These are phyloP conservation scores for Daubentonia madagascariensis DNA, from an alignment of 2,113 vertebrate species.

Conservation along the genomic window DNA sequence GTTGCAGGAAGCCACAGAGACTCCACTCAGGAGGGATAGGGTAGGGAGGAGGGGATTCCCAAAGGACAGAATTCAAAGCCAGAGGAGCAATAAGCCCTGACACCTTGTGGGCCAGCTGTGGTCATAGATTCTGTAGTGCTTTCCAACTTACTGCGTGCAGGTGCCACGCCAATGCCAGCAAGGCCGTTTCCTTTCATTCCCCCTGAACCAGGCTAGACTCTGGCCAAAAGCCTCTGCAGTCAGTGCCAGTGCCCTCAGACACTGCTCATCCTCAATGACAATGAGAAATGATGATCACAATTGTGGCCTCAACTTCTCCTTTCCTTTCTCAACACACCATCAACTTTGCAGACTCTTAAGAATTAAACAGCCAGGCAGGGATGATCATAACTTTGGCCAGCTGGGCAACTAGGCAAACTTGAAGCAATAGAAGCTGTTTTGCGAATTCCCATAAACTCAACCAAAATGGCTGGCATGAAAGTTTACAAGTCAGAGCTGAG, in stretches of 20 bases:
- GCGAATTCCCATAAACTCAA: not conserved
- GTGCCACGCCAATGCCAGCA: not conserved
- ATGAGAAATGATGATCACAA: accelerated
- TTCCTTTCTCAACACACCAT: not conserved
- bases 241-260: not conserved
- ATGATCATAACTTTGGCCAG: not conserved
- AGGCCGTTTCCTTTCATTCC: too few species aligned
- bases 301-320: not conserved
- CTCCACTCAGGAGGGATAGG: accelerated
- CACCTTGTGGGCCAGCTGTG: too few species aligned
- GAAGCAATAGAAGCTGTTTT: not conserved
- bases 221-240: not conserved
- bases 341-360: not conserved
- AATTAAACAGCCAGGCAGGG: too few species aligned
- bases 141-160: too few species aligned
- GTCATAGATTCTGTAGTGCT: not conserved
- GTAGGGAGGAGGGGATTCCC: accelerated
- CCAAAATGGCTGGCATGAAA: not conserved
- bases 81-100: not conserved
- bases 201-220: not conserved
- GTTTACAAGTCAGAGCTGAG: too few species aligned
- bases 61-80: not conserved
- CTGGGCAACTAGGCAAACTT: not conserved
- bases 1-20: not conserved
- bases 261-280: not conserved